phyloP scores from a whole-genome alignment of 2,113 vertebrate species.

The Rhadina sibilatrix region DNA sequence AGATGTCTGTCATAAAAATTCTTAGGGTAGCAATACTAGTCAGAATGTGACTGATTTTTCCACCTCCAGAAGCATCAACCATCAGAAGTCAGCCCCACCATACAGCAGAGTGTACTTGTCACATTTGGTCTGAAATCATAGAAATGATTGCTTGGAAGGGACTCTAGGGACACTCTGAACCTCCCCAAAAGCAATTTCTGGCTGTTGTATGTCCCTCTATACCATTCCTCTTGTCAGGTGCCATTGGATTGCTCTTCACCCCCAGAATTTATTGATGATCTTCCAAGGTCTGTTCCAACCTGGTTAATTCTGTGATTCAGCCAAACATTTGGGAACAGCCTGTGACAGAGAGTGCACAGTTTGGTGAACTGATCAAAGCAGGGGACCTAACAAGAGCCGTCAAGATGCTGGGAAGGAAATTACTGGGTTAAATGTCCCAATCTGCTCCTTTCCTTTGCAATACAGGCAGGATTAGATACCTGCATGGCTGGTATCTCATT shows the following conservation, averaged over 20 bases:
- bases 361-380: background rate
- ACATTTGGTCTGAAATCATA: background rate
- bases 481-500: background rate
- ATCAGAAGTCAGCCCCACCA: background rate
- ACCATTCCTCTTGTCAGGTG: background rate
- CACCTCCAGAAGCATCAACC: background rate
- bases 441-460: background rate
- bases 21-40: background rate
- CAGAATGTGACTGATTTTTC: background rate
- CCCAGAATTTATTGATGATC: background rate
- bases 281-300: background rate
- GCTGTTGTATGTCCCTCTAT: fast-evolving
- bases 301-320: background rate
- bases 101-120: background rate
- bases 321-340: background rate
- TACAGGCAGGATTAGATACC: background rate
- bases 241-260: background rate
- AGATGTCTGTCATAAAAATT: background rate
- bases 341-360: background rate
- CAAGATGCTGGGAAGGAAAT: background rate
- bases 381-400: background rate
- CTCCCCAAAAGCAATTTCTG: background rate
- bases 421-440: background rate
- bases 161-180: background rate
- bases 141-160: background rate